Evolutionary conservation across 2,113 vertebrate genomes (phyloP).

Genomic region (Orycteropus afer): DNA sequence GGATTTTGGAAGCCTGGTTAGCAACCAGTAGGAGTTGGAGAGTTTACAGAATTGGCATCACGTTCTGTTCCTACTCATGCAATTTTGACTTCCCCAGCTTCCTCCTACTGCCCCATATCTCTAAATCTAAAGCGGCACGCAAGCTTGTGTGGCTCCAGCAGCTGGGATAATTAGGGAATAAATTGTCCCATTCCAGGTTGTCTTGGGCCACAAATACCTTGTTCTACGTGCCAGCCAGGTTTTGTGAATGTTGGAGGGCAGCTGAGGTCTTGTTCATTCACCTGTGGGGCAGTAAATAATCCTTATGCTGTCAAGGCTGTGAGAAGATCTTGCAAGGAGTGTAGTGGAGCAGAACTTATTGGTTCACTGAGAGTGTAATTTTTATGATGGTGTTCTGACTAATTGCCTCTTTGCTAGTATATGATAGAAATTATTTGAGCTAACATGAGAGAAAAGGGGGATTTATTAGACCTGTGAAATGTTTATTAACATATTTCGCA

Average conservation of each 20-base stretch:
- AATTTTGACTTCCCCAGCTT: not conserved
- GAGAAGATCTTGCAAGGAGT: not conserved
- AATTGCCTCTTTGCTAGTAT: not conserved
- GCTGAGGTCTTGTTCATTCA: conserved; percentile 31
- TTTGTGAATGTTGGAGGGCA: not conserved
- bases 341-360: not conserved
- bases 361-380: not conserved
- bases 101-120: not conserved
- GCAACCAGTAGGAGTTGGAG: not conserved
- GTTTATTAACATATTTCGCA: not conserved
- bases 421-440: not conserved
- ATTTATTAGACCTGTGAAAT: not conserved
- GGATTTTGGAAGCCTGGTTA: not conserved
- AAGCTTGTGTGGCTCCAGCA: not conserved
- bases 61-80: not conserved
- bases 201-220: not conserved
- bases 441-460: not conserved
- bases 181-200: not conserved
- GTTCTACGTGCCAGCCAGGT: not conserved
- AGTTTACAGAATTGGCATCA: not conserved
- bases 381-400: conserved; percentile 10
- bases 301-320: not conserved
- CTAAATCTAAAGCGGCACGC: not conserved
- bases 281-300: conserved; percentile 1
- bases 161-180: conserved; percentile 33